phyloP scores from a whole-genome alignment of 2,797 vertebrate species.

The Cryptoprocta ferox region DNA sequence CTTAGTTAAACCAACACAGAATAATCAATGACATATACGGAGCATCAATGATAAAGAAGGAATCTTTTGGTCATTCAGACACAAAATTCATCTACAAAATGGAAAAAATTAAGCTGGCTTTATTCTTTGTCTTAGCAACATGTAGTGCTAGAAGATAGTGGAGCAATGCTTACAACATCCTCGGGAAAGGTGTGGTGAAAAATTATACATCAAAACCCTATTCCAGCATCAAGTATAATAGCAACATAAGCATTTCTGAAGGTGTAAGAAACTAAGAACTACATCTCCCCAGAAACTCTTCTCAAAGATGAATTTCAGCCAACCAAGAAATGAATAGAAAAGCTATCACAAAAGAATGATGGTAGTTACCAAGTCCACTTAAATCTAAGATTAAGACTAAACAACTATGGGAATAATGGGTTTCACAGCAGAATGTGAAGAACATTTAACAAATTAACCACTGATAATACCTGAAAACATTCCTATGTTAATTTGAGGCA shows the following conservation, averaged over 20 bases:
- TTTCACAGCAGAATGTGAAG: not conserved
- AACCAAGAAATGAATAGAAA: slow-evolving; percentile 2
- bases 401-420: not conserved
- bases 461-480: not conserved
- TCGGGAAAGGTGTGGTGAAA: not conserved
- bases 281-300: not conserved
- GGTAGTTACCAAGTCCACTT: not conserved
- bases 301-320: not conserved
- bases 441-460: not conserved
- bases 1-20: not conserved
- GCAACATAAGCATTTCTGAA: not conserved
- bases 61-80: not conserved
- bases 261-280: not conserved
- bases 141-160: not conserved
- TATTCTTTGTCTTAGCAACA: not conserved
- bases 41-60: not conserved
- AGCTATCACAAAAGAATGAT: not conserved
- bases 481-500: not conserved
- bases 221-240: not conserved
- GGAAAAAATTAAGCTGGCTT: not conserved
- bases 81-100: slow-evolving; percentile 20
- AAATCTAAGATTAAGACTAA: not conserved
- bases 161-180: not conserved
- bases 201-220: not conserved
- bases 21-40: not conserved